These are phyloP conservation scores for Australoheros facetus DNA, from an alignment of 2,797 vertebrate genomes.

Conservation along the genomic window DNA sequence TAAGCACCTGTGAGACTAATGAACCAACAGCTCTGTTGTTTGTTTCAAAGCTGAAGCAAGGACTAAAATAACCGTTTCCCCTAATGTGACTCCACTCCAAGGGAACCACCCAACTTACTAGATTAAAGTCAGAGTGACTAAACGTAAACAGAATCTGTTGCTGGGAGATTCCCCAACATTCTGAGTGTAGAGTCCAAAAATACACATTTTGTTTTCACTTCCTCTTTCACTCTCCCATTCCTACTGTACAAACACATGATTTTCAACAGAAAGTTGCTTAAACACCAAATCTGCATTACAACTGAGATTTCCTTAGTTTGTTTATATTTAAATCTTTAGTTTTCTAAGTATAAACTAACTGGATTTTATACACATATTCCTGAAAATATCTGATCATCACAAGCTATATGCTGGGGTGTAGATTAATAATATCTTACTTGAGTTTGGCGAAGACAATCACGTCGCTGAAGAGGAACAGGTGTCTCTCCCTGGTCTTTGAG, in stretches of 20 bases:
- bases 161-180: slow-evolving; percentile 67
- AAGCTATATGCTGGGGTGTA: not conserved
- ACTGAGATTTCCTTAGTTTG: not conserved
- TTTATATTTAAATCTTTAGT: not conserved
- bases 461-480: slow-evolving; percentile 81
- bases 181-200: slow-evolving; percentile 19
- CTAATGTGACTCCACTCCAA: slow-evolving; percentile 16
- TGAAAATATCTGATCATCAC: not conserved
- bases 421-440: slow-evolving; percentile 69
- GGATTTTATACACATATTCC: not conserved
- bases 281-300: not conserved
- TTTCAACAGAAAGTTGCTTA: not conserved
- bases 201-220: slow-evolving; percentile 44
- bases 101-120: slow-evolving; percentile 45
- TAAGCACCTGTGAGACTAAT: not conserved
- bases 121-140: slow-evolving; percentile 2
- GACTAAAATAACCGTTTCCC: slow-evolving; percentile 1
- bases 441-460: slow-evolving; percentile 78
- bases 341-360: not conserved
- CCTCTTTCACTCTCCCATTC: slow-evolving; percentile 51
- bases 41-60: not conserved
- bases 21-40: not conserved
- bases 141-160: not conserved
- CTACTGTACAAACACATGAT: slow-evolving; percentile 8
- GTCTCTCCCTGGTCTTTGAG: slow-evolving; percentile 73